Percentiles rank a stretch among this genome's conserved stretches.
Conservation (phyloP, 2,797 vertebrate species). For the Apodemus agrarius region DNA sequence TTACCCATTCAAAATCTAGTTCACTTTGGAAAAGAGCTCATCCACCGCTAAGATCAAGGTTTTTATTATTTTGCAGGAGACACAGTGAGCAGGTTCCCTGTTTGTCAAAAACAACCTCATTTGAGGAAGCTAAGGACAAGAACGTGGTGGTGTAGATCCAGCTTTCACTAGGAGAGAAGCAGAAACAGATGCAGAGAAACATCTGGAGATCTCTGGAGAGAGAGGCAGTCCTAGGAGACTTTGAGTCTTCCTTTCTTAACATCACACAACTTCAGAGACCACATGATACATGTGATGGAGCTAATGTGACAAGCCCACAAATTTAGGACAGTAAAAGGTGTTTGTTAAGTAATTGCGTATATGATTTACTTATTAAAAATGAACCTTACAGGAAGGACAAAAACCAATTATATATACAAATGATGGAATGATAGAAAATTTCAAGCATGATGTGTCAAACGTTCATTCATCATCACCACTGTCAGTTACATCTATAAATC, state of each 20-base stretch:
- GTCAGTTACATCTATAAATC: not conserved
- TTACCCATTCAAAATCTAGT: no score
- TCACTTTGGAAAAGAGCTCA: no score
- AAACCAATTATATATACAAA: not conserved
- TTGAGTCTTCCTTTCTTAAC: not conserved
- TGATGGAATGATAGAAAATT: not conserved
- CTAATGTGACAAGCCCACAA: no score
- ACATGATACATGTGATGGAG: no score
- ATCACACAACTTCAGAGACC: not conserved
- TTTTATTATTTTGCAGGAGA: no score
- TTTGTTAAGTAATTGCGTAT: no score
- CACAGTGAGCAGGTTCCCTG: no score
- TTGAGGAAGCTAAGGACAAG: not conserved
- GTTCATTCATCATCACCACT: not conserved
- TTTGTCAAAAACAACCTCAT: not conserved
- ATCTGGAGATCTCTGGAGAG: no score
- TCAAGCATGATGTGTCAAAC: not conserved
- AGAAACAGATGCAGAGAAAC: not conserved
- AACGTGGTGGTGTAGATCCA: not conserved
- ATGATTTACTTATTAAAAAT: not conserved
- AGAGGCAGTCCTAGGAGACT: accelerated
- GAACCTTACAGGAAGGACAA: not conserved
- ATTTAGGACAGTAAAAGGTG: no score
- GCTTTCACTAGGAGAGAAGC: not conserved
- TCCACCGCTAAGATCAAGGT: no score